Evolutionary conservation across 2,888 invertebrate genomes (phyloP), one percentile per base, ranked within the genome.

Genomic region (Eledona agricola): DNA sequence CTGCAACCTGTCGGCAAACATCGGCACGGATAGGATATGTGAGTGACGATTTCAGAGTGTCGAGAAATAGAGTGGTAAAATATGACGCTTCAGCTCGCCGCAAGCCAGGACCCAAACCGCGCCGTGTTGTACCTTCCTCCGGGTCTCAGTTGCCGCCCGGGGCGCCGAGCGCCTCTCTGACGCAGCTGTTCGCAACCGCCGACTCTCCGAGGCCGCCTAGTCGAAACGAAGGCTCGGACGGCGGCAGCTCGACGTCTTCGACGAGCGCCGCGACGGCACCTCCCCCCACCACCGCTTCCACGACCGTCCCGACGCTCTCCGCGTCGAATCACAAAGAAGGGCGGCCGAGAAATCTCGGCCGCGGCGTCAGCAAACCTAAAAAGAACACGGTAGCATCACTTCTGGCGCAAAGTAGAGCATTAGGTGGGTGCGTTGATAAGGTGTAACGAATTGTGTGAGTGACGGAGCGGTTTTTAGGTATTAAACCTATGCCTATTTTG

Each of bases 381-480:
- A 93, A 93, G 80, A 93, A 93, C 74, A 93, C 93, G 0, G 93
- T 93, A 1, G 93, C 93, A 0, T 93, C 93, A 1, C 77, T 93
- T 37, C 77, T 93, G 59, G 93, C 93, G 0, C 93, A 93, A 77
- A 91, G 91, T 70, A 78, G 93, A 51, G 93, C 92, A 2, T 81
- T 92, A 20, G 91, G 79, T 75, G 62, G 54, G 61, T 50, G 32
- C 28, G n/a, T 35, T 13, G 15, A 13, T 3, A 1, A 7, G 10
- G 11, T 23, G 7, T 22, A 9, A 6, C 13, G 12, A 22, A 37
- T 19, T 19, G 17, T 16, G 15, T 28, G 13, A 29, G 15, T 32
- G 34, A 34, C 25, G 32, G 32, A 45, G 32, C 16, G 20, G 7
- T 23, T 38, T 51, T 56, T 58, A 7, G 77, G 90, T 0, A 83